Percentiles rank a stretch among this genome's conserved stretches.
These are phyloP conservation scores for Epistrophe grossulariae DNA, from an alignment of 2,888 invertebrate species.

Conservation along the genomic window DNA sequence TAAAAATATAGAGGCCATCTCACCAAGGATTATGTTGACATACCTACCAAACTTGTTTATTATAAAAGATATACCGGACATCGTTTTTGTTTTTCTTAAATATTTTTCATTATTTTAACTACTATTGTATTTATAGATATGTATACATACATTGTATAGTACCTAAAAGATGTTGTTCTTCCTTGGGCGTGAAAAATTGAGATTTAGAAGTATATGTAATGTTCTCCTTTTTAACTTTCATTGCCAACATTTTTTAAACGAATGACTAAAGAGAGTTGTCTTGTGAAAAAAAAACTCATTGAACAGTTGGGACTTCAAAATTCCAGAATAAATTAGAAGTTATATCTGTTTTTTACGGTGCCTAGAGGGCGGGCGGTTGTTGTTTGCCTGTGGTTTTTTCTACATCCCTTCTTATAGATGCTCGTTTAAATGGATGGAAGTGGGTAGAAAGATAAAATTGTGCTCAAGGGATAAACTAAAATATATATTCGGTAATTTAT, in stretches of 20 bases:
- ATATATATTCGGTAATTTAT: constrained; percentile 62
- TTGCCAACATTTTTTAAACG: constrained; percentile 26
- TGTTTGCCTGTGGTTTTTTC: constrained; percentile 16
- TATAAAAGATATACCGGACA: neutral
- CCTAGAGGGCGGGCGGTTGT: neutral
- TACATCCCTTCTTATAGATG: constrained; percentile 9
- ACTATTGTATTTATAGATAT: no score
- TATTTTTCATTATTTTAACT: constrained; percentile 1
- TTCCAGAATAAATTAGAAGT: constrained; percentile 66
- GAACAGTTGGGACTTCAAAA: constrained; percentile 64
- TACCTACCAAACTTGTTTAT: neutral
- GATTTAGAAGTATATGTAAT: neutral
- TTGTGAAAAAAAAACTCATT: constrained; percentile 41
- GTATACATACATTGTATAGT: no score
- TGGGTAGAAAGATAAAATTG: constrained; percentile 59
- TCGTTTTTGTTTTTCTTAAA: neutral
- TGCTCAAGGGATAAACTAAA: constrained; percentile 56
- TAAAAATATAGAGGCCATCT: neutral
- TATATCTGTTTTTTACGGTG: constrained; percentile 45
- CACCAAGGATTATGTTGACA: neutral
- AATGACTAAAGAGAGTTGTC: constrained; percentile 17
- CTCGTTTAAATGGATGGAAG: constrained; percentile 43
- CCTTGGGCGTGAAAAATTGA: constrained; percentile 18
- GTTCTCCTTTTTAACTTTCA: constrained; percentile 21
- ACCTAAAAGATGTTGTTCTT: constrained; percentile 14